These are phyloP conservation scores for Macaca mulatta DNA, from an alignment of 2,113 vertebrate genomes.

Conservation along the genomic window DNA sequence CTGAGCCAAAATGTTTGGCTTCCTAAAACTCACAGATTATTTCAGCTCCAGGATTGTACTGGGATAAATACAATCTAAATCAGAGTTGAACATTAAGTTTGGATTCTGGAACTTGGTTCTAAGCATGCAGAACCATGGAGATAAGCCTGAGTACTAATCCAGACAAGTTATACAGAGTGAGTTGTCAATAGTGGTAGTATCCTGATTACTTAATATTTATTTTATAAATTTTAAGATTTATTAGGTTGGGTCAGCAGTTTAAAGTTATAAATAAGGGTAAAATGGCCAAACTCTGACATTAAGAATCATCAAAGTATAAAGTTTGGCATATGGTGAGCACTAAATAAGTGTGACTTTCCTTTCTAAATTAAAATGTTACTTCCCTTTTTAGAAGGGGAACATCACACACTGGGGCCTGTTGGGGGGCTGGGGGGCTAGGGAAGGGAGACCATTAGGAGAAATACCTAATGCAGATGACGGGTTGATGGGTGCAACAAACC, in stretches of 20 bases:
- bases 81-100: not conserved
- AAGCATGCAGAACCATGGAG: not conserved
- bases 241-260: not conserved
- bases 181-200: not conserved
- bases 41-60: not conserved
- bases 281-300: not conserved
- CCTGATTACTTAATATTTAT: not conserved
- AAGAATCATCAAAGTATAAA: conserved; percentile 9
- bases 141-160: not conserved
- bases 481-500: no score
- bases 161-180: not conserved
- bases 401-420: no score
- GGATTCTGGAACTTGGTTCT: not conserved
- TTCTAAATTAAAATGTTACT: not conserved
- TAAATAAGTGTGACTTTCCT: not conserved
- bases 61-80: not conserved
- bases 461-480: no score
- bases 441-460: no score
- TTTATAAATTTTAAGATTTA: not conserved
- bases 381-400: no score
- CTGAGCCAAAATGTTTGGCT: not conserved
- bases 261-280: not conserved
- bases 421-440: no score
- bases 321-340: not conserved
- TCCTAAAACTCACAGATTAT: not conserved